Conservation (phyloP, 2,888 invertebrate species). For the Aphidius colemani region DNA sequence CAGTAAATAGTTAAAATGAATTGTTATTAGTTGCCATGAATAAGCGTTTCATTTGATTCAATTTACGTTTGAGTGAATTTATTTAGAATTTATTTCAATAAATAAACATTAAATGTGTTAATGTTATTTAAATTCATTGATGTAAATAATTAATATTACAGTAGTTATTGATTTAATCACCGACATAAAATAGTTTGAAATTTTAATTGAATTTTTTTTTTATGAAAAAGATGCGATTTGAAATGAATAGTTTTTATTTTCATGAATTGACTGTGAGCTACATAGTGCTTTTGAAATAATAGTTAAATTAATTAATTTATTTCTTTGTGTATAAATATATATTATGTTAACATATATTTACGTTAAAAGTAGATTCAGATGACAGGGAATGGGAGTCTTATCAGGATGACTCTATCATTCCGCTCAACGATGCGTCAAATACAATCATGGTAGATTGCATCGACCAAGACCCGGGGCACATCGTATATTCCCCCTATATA, state of each 20-base stretch:
- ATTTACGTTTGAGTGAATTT: constrained; percentile 26
- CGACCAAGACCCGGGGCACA: constrained; percentile 36
- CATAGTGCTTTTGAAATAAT: too few relatives aligned
- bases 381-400: constrained; percentile 26
- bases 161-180: constrained; percentile 11
- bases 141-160: too few relatives aligned
- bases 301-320: too few relatives aligned
- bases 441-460: constrained; percentile 53
- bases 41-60: constrained; percentile 28
- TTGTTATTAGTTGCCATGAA: background rate
- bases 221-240: too few relatives aligned
- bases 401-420: constrained; percentile 49
- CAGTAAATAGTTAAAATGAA: too few relatives aligned
- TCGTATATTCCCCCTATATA: constrained; percentile 46
- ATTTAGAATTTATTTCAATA: constrained; percentile 6
- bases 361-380: constrained; percentile 23
- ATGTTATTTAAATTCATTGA: too few relatives aligned
- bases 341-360: background rate
- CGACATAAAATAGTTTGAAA: constrained; percentile 18
- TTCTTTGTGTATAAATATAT: background rate
- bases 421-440: constrained; percentile 55
- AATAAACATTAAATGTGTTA: too few relatives aligned
- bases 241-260: too few relatives aligned
- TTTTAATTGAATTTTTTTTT: too few relatives aligned
- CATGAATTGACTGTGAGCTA: too few relatives aligned